phyloP scores from a whole-genome alignment of 1,140 invertebrate species.

The Coenobita brevimanus region DNA sequence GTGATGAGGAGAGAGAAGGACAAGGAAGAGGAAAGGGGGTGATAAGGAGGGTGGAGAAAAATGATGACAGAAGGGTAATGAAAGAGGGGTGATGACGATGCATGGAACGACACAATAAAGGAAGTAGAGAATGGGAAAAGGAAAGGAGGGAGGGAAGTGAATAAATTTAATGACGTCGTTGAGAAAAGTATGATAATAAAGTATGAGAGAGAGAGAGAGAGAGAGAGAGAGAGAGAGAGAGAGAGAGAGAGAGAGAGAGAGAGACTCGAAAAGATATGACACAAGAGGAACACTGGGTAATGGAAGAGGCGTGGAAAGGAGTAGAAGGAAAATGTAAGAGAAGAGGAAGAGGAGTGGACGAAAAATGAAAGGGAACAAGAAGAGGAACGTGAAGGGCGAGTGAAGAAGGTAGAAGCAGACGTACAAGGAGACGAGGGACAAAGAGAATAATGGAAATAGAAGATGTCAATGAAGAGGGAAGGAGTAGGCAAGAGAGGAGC shows the following conservation, averaged over 20 bases:
- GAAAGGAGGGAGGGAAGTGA: background rate
- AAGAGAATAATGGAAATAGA: background rate
- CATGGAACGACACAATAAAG: background rate
- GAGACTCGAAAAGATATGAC: background rate
- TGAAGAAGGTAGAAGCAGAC: background rate
- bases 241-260: too few species aligned
- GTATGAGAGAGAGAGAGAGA: background rate
- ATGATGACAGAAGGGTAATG: slow-evolving; percentile 1
- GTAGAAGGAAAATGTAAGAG: background rate
- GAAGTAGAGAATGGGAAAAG: background rate
- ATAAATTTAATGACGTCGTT: background rate
- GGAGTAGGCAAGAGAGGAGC: background rate
- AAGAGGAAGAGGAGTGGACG: background rate
- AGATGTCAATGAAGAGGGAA: background rate
- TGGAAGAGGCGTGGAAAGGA: background rate
- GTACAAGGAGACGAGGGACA: background rate
- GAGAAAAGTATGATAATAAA: background rate
- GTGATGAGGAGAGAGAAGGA: background rate
- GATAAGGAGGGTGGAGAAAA: background rate
- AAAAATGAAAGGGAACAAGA: background rate
- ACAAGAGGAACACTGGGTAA: background rate
- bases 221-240: too few species aligned
- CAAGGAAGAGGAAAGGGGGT: background rate
- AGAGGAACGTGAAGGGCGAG: background rate
- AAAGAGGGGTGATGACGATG: background rate